Evolutionary conservation across 2,797 vertebrate genomes (phyloP).

Genomic region (Schizopygopsis pylzovi): DNA sequence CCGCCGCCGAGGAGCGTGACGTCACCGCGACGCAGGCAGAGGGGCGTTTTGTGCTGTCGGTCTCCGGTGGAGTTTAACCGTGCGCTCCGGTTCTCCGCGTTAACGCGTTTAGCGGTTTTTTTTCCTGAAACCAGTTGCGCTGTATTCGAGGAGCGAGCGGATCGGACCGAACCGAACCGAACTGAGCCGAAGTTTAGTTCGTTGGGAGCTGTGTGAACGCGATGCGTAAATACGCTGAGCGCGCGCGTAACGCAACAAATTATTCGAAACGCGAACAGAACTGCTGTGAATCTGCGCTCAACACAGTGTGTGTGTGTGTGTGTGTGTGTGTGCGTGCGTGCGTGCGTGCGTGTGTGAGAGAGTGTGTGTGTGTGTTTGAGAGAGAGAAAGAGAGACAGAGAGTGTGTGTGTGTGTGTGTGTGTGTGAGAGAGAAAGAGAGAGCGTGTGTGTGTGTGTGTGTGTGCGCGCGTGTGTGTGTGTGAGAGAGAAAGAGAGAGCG

Average conservation of each 20-base stretch:
- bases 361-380: too few species aligned
- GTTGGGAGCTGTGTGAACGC: neutral
- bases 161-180: neutral
- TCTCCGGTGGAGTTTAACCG: neutral
- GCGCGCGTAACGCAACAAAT: neutral
- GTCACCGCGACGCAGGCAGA: conserved; percentile 59
- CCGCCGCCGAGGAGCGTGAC: conserved; percentile 62
- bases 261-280: too few species aligned
- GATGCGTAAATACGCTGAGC: neutral
- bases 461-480: too few species aligned
- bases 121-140: neutral
- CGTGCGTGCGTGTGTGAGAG: neutral
- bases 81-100: neutral
- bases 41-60: conserved; percentile 16
- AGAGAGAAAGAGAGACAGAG: too few species aligned
- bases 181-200: neutral
- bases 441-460: too few species aligned
- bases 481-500: too few species aligned
- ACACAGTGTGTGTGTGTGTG: neutral
- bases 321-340: neutral
- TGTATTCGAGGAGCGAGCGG: neutral
- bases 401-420: neutral
- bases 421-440: neutral
- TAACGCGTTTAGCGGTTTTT: neutral
- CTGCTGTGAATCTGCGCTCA: neutral